These are phyloP conservation scores for Rhadina sibilatrix DNA, from an alignment of 2,113 vertebrate species.

Conservation along the genomic window DNA sequence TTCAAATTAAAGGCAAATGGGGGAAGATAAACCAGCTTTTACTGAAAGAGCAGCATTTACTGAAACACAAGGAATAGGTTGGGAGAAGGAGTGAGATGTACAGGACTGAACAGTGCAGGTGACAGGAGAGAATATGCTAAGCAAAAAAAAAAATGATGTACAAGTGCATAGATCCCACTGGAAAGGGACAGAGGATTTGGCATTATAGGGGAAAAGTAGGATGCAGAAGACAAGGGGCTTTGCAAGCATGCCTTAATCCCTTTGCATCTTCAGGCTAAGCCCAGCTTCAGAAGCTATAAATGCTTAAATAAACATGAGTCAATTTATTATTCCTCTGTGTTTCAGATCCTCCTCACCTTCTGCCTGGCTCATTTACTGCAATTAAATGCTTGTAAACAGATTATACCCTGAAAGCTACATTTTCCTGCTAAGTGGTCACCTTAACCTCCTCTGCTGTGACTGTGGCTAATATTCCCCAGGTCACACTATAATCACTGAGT, in stretches of 20 bases:
- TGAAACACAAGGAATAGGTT: not conserved
- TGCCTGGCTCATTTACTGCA: conserved; percentile 59
- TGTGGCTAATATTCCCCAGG: conserved; percentile 4
- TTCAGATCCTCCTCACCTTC: conserved; percentile 58
- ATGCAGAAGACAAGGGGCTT: not conserved
- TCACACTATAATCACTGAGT: not conserved
- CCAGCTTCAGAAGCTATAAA: conserved; percentile 21
- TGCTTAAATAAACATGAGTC: conserved; percentile 55
- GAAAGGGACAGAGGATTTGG: not conserved
- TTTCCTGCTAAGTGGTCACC: conserved; percentile 43
- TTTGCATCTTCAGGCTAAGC: not conserved
- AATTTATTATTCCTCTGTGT: conserved; percentile 59
- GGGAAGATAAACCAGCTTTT: not conserved
- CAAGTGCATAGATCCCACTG: not conserved
- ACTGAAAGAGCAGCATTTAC: not conserved
- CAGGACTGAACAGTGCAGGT: not conserved
- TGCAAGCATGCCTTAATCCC: not conserved
- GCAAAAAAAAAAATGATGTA: not conserved
- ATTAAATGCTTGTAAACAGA: conserved; percentile 61
- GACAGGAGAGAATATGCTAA: not conserved
- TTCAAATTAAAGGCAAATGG: not conserved
- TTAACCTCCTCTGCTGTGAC: not conserved
- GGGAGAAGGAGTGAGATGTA: not conserved
- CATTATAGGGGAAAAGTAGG: not conserved
- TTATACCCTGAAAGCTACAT: conserved; percentile 42